Percentiles rank a stretch among this genome's conserved stretches.
These are phyloP conservation scores for Maccullochella peelii DNA, from an alignment of 2,113 vertebrate species.

Conservation along the genomic window DNA sequence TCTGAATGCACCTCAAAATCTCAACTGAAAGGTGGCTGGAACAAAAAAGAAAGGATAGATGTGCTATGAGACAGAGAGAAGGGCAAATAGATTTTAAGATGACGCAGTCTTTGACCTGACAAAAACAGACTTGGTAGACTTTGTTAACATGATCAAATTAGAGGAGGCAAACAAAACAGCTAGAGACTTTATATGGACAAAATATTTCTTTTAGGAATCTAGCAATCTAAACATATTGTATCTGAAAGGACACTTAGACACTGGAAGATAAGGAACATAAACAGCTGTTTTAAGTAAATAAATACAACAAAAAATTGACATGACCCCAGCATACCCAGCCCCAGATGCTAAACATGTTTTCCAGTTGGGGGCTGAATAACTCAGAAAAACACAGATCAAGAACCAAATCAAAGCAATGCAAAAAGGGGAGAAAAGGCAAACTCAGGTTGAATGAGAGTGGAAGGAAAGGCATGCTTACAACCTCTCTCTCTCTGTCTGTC, in stretches of 20 bases:
- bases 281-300: slow-evolving; percentile 69
- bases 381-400: slow-evolving; percentile 68
- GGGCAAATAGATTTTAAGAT: slow-evolving; percentile 29
- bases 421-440: slow-evolving; percentile 45
- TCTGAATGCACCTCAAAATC: slow-evolving; percentile 37
- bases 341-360: slow-evolving; percentile 77
- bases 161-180: slow-evolving; percentile 19
- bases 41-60: slow-evolving; percentile 27
- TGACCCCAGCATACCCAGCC: slow-evolving; percentile 43
- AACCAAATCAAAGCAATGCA: slow-evolving; percentile 54
- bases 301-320: slow-evolving; percentile 61
- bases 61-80: slow-evolving; percentile 6
- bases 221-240: slow-evolving; percentile 23
- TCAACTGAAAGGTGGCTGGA: slow-evolving; percentile 40
- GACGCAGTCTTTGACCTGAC: slow-evolving; percentile 17
- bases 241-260: slow-evolving; percentile 53
- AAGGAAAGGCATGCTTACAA: slow-evolving; percentile 39
- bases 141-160: slow-evolving; percentile 6
- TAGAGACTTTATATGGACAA: slow-evolving; percentile 55
- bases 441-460: slow-evolving; percentile 51
- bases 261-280: slow-evolving; percentile 55
- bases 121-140: slow-evolving; percentile 3
- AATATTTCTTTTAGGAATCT: slow-evolving; percentile 51
- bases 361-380: slow-evolving; percentile 67
- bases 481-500: slow-evolving; percentile 26